Evolutionary conservation across 2,888 invertebrate species (phyloP), one percentile per base, ranked within the genome.

Genomic region (Pristionchus maxplancki): DNA sequence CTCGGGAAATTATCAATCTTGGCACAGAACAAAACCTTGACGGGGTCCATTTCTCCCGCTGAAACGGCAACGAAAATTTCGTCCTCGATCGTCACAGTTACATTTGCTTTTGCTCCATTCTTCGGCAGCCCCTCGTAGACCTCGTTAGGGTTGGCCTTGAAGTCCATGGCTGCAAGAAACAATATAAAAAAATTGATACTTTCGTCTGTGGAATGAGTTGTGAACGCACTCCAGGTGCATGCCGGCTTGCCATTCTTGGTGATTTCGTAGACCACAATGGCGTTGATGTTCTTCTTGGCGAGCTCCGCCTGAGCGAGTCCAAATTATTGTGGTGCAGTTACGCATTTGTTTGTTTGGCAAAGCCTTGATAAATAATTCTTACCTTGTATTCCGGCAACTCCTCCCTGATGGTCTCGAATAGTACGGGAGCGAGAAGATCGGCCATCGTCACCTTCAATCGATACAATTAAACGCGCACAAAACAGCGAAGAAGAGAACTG

Each of bases 261-360:
- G 91, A 98, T 97, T 94, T 97, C 97, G 95, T 97, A 98, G 48
- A 97, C 95, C 95, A 97, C 97, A 1, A 98, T 96, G 11, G 97
- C 97, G 91, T 97, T 97, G 40, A 97, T 96, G 91, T 96, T 96
- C 95, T 97, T 97, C 24, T 1, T 9, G n/a, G 20, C n/a, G 9
- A 78, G 44, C 44, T 78, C 44, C 13, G 31, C 8, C 78, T 78
- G 28, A 40, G 20, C 24, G 5, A 15, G 17, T 28, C 17, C 0
- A 74, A 34, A 67, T 67, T 0, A 67, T 34, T 20, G 34, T n/a
- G n/a, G n/a, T n/a, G n/a, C n/a, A n/a, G n/a, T n/a, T n/a, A n/a
- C n/a, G n/a, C n/a, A n/a, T n/a, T n/a, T n/a, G n/a, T n/a, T n/a
- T n/a, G n/a, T n/a, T n/a, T n/a, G n/a, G n/a, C n/a, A n/a, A n/a